phyloP scores from a whole-genome alignment of 1,140 invertebrate species.

The Lysiphlebus fabarum region DNA sequence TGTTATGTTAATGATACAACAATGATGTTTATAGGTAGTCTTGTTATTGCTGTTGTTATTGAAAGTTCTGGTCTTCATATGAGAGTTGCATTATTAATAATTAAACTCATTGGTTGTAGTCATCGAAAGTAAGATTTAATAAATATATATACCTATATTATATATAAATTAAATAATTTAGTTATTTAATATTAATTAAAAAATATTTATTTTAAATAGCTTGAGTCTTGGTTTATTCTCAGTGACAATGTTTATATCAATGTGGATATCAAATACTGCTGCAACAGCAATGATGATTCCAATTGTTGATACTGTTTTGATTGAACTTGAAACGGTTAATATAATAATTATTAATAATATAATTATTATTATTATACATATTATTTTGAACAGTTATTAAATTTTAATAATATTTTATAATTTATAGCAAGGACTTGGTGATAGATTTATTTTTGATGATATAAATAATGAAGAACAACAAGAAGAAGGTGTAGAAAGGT shows the following conservation, averaged over 20 bases:
- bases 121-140: slow-evolving; percentile 44
- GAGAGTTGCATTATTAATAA: slow-evolving; percentile 61
- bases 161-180: slow-evolving; percentile 23
- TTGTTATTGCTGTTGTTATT: slow-evolving; percentile 65
- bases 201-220: slow-evolving; percentile 29
- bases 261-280: slow-evolving; percentile 67
- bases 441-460: slow-evolving; percentile 43
- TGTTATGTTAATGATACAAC: slow-evolving; percentile 65
- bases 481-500: slow-evolving; percentile 26
- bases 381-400: slow-evolving; percentile 19
- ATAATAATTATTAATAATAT: slow-evolving; percentile 3
- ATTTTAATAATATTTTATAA: slow-evolving; percentile 12
- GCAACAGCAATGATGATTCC: slow-evolving; percentile 65
- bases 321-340: slow-evolving; percentile 52
- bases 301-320: slow-evolving; percentile 58
- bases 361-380: too few relatives aligned
- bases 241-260: slow-evolving; percentile 62
- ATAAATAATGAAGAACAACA: slow-evolving; percentile 31
- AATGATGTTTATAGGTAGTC: slow-evolving; percentile 61
- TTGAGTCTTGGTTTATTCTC: slow-evolving; percentile 58
- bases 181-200: not conserved
- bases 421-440: slow-evolving; percentile 51
- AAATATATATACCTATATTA: slow-evolving; percentile 30
- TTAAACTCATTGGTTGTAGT: slow-evolving; percentile 60
- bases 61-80: slow-evolving; percentile 65